Conservation (phyloP, 2,888 invertebrate species). For the Cybosia mesomella region DNA sequence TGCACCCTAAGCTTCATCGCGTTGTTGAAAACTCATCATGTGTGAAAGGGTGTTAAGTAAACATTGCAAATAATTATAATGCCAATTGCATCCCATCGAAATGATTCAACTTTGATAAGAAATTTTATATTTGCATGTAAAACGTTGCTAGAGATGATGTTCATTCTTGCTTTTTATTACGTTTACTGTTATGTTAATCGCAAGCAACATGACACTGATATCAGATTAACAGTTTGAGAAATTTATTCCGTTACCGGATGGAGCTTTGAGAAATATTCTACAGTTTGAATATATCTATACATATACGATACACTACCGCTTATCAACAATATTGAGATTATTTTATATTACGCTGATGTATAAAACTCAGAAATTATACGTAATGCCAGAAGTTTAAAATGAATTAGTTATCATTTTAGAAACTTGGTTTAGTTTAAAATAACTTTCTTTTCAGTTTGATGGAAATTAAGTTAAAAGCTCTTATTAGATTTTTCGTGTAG, state of each 20-base stretch:
- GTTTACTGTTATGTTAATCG: conserved; percentile 81
- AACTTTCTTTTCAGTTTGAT: background rate
- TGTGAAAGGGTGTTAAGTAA: conserved; percentile 88
- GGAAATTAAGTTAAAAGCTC: background rate
- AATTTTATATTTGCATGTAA: conserved; percentile 82
- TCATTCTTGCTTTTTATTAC: conserved; percentile 77
- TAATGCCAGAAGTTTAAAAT: background rate
- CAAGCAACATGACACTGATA: conserved; percentile 84
- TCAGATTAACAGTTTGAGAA: conserved; percentile 80
- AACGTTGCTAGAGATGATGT: conserved; percentile 72
- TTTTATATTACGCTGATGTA: background rate
- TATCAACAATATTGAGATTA: background rate
- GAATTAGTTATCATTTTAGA: background rate
- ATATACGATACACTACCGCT: background rate
- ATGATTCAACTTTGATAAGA: conserved; percentile 79
- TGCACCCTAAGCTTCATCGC: conserved; percentile 60
- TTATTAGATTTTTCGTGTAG: background rate
- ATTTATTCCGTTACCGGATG: conserved; percentile 60
- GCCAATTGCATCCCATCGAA: conserved; percentile 78
- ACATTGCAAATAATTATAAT: conserved; percentile 87
- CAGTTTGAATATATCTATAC: background rate
- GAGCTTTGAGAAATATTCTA: conserved; percentile 33
- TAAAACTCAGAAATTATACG: background rate
- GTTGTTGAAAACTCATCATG: conserved; percentile 84
- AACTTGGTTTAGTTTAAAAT: background rate